Percentiles rank a stretch among this genome's conserved stretches.
Conservation (phyloP, 2,113 vertebrate species). For the Lucifuga dentata region DNA sequence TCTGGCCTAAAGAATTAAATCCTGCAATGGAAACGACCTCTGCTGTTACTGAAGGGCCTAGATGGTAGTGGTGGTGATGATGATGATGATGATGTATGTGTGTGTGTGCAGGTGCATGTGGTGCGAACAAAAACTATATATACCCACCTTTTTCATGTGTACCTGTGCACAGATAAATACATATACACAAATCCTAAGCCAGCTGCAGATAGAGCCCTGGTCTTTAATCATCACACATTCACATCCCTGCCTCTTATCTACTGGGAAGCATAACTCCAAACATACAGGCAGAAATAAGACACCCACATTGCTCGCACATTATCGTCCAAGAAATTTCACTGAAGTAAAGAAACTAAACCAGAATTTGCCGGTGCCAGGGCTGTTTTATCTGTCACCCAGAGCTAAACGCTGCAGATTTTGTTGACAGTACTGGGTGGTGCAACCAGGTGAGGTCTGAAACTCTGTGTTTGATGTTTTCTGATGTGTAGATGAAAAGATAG, state of each 20-base stretch:
- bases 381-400: conserved; percentile 36
- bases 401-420: conserved; percentile 17
- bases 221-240: conserved; percentile 81
- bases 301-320: conserved; percentile 43
- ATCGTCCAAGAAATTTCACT: conserved; percentile 25
- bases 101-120: neutral
- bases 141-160: neutral
- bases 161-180: neutral
- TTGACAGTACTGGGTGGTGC: conserved; percentile 54
- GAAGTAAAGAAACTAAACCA: conserved; percentile 5
- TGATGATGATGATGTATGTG: no score
- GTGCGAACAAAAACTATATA: conserved; percentile 34
- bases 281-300: conserved; percentile 43
- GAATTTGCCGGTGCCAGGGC: neutral
- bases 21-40: neutral
- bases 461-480: conserved; percentile 63
- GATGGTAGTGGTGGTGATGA: neutral
- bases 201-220: conserved; percentile 42
- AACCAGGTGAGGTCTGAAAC: conserved; percentile 63
- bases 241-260: conserved; percentile 66
- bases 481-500: conserved; percentile 65
- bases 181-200: conserved; percentile 18
- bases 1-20: neutral
- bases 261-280: conserved; percentile 50
- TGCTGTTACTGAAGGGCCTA: conserved; percentile 1